Evolutionary conservation across 2,113 vertebrate genomes (phyloP).

Genomic region (Actenoides hombroni): DNA sequence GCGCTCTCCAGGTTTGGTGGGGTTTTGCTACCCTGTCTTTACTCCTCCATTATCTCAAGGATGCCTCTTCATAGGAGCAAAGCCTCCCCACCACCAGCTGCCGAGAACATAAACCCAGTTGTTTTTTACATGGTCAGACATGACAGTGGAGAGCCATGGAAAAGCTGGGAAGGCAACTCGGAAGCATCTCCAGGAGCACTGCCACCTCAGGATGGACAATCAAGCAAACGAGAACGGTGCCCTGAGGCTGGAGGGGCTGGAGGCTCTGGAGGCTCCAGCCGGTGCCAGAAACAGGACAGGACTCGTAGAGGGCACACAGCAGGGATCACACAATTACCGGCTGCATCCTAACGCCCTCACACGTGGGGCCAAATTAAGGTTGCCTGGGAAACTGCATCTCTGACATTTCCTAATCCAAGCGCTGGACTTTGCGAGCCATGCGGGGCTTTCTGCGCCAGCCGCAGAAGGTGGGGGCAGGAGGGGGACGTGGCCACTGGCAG

Average conservation of each 20-base stretch:
- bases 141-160: not conserved
- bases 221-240: fast-evolving
- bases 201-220: fast-evolving
- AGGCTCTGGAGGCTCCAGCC: not conserved
- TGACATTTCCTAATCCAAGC: not conserved
- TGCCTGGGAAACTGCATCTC: not conserved
- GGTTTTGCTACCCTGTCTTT: not conserved
- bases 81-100: not conserved
- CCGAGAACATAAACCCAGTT: not conserved
- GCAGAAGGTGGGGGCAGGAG: too few relatives aligned
- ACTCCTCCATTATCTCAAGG: not conserved
- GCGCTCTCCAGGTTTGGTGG: not conserved
- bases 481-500: fast-evolving
- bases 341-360: not conserved
- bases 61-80: fast-evolving
- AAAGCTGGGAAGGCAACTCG: not conserved
- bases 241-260: not conserved
- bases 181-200: not conserved
- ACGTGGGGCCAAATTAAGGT: not conserved
- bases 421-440: fast-evolving
- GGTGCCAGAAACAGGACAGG: not conserved
- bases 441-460: not conserved
- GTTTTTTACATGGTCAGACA: not conserved
- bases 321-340: fast-evolving
- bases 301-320: not conserved